phyloP scores from a whole-genome alignment of 2,888 invertebrate species.

The Hermaeophaga mercurialis region DNA sequence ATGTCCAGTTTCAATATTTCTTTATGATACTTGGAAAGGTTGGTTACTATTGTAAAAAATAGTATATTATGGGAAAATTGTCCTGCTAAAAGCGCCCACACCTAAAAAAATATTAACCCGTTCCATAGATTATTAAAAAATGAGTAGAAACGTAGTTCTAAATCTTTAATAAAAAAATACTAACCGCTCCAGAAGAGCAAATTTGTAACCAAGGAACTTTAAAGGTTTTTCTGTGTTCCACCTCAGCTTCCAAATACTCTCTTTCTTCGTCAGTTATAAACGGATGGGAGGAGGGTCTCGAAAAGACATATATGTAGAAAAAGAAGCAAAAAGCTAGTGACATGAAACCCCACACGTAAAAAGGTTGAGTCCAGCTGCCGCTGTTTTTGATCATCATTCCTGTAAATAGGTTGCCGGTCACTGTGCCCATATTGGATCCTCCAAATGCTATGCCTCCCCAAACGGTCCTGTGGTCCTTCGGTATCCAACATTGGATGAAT shows the following conservation, averaged over 20 bases:
- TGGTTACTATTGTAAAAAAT: constrained; percentile 68
- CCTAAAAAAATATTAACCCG: constrained; percentile 25
- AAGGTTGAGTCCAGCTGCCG: constrained; percentile 75
- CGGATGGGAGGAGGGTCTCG: constrained; percentile 64
- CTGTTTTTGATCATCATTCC: constrained; percentile 65
- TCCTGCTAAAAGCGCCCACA: constrained; percentile 63
- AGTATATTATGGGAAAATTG: constrained; percentile 71
- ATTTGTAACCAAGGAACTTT: constrained; percentile 28
- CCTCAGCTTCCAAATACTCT: constrained; percentile 20
- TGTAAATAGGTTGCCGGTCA: constrained; percentile 67
- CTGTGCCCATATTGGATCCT: constrained; percentile 72
- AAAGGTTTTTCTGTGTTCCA: constrained; percentile 14
- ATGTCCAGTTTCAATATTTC: constrained; percentile 68
- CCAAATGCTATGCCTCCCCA: constrained; percentile 79
- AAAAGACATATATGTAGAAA: constrained; percentile 57
- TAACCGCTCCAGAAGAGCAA: constrained; percentile 8
- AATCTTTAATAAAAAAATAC: neutral
- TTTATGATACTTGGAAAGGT: constrained; percentile 69
- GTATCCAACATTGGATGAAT: constrained; percentile 76
- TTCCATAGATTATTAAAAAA: no score
- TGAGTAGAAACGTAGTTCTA: no score
- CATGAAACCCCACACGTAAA: constrained; percentile 77
- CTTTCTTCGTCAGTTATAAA: constrained; percentile 35
- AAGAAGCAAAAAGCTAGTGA: constrained; percentile 70
- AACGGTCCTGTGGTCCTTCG: constrained; percentile 73